Conservation (phyloP, 2,113 vertebrate species). For the Gambusia holbrooki region DNA sequence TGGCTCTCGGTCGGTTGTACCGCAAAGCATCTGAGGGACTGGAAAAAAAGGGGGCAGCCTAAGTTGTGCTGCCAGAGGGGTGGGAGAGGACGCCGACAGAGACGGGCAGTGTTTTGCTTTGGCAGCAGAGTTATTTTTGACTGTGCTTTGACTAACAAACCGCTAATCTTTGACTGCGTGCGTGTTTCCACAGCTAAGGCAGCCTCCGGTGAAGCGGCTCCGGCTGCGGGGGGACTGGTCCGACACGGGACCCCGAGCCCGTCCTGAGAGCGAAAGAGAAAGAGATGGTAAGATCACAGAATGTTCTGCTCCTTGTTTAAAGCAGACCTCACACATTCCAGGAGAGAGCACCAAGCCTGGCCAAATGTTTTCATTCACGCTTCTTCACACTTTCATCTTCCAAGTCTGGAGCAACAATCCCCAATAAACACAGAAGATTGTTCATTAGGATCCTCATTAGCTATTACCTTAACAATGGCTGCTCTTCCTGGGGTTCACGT, state of each 20-base stretch:
- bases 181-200: constrained; percentile 83
- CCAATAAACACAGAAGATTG: background rate
- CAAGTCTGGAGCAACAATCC: background rate
- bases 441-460: no score
- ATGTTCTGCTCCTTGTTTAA: constrained; percentile 7
- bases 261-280: constrained; percentile 96
- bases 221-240: constrained; percentile 97
- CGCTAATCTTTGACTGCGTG: constrained; percentile 42
- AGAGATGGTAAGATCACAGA: constrained; percentile 87
- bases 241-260: constrained; percentile 96
- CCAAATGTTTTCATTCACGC: background rate
- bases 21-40: constrained; percentile 34
- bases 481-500: no score
- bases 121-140: constrained; percentile 72
- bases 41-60: constrained; percentile 55
- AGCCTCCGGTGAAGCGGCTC: constrained; percentile 96
- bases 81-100: constrained; percentile 52
- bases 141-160: constrained; percentile 65
- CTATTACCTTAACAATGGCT: no score
- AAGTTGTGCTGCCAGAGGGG: constrained; percentile 32
- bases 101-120: constrained; percentile 65
- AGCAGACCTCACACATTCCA: constrained; percentile 12
- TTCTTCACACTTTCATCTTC: background rate
- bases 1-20: constrained; percentile 62
- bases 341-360: no score